Base-by-base conservation (phyloP, 2,113 vertebrate species). In the Nothobranchius kuhntae region DNA sequence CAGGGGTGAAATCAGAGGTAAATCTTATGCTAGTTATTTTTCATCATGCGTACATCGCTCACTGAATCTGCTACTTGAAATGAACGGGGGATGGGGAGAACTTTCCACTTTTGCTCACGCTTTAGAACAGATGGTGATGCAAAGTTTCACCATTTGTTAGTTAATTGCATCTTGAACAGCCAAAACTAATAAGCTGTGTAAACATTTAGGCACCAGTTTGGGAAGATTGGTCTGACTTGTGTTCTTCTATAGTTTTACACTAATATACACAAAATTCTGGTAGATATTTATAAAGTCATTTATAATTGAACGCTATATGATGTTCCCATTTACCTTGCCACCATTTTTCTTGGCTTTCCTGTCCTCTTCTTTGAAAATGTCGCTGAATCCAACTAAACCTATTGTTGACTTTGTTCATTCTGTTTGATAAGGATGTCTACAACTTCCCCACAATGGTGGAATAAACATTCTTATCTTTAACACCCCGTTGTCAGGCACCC, bases 391-490 rank as follows among this genome's bases (percentile, higher is more conserved):
- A 14, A 58, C 13, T 51, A 52, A 58, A 52, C 24, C 2, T 13
- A 44, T 53, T 79, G 71, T 48, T 75, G 82, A 62, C 70, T 74
- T 53, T 79, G 71, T 48, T 75, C 80, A 62, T 67, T 74, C 53
- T 64, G 57, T 60, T 69, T 38, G 63, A 81, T 77, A 79, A 80
- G 58, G 52, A 53, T 46, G 69, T 86, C 59, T 78, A 72, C 66
- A 76, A 69, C 59, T 56, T 77, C 64, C 77, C 53, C 10, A 65
- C 59, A 62, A 73, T 53, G 68, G 60, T 42, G 58, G 50, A 59
- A 68, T 78, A 75, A 80, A 83, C 71, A 40, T 0, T 71, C 54
- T 83, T 84, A 82, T 88, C 86, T 80, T 68, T 15, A 36, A 66
- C 57, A 65, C 56, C 57, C 70, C 58, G 30, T n/a, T 9, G 73